Evolutionary conservation across 2,888 invertebrate species (phyloP).

Genomic region (Platycheirus rosarum): DNA sequence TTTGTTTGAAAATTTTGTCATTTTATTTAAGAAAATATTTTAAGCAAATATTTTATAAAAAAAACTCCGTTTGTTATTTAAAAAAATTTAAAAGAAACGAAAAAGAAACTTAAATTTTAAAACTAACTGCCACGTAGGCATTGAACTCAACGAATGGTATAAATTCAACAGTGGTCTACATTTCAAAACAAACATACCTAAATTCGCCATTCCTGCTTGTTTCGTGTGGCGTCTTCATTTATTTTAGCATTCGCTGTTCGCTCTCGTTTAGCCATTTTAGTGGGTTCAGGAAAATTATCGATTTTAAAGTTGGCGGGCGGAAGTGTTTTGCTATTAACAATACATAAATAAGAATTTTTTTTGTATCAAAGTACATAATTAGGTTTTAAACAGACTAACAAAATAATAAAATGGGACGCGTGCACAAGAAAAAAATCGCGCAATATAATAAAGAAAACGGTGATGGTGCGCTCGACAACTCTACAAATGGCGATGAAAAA

Average conservation of each 20-base stretch:
- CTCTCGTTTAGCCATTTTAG: constrained; percentile 34
- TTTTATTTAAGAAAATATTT: too few species aligned
- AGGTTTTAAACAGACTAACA: constrained; percentile 45
- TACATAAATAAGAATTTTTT: constrained; percentile 54
- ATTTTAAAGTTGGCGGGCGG: constrained; percentile 72
- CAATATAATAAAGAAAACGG: constrained; percentile 77
- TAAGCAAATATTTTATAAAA: too few species aligned
- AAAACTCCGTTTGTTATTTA: too few species aligned
- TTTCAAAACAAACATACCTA: constrained; percentile 54
- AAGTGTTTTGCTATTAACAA: constrained; percentile 57
- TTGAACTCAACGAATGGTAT: constrained; percentile 44
- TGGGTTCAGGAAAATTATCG: constrained; percentile 66
- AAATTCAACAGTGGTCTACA: constrained; percentile 8
- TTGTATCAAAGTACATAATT: constrained; percentile 33
- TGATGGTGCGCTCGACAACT: constrained; percentile 73
- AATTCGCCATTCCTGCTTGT: constrained; percentile 66
- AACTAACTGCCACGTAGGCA: constrained; percentile 32
- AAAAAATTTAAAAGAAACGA: too few species aligned
- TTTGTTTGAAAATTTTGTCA: too few species aligned
- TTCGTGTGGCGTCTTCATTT: constrained; percentile 66
- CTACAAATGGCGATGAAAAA: constrained; percentile 68
- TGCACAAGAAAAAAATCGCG: constrained; percentile 79
- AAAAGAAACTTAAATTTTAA: not conserved
- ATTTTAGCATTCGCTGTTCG: constrained; percentile 46
- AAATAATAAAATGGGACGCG: constrained; percentile 76